These are phyloP conservation scores for Thunnus maccoyii DNA, from an alignment of 2,113 vertebrate species.

Conservation along the genomic window DNA sequence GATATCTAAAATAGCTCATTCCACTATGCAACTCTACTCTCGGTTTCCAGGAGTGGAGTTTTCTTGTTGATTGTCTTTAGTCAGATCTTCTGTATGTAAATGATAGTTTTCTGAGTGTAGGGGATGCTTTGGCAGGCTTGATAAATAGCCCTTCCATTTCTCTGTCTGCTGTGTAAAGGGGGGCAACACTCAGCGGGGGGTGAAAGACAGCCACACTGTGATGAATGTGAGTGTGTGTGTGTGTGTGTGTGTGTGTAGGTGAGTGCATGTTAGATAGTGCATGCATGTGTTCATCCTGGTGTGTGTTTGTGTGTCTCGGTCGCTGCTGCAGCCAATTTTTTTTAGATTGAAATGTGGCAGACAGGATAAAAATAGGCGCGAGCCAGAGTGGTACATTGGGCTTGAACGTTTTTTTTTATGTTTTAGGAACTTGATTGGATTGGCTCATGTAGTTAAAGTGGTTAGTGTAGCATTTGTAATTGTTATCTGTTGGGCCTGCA, in stretches of 20 bases:
- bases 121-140: slow-evolving; percentile 37
- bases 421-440: slow-evolving; percentile 24
- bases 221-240: slow-evolving; percentile 43
- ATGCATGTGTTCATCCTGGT: slow-evolving; percentile 38
- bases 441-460: neutral
- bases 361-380: slow-evolving; percentile 73
- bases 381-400: slow-evolving; percentile 28
- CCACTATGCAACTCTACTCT: neutral
- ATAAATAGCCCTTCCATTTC: slow-evolving; percentile 34
- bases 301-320: slow-evolving; percentile 42
- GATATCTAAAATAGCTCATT: neutral
- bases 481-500: slow-evolving; percentile 7
- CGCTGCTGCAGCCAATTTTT: slow-evolving; percentile 50
- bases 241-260: slow-evolving; percentile 25
- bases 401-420: slow-evolving; percentile 11
- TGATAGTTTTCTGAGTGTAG: slow-evolving; percentile 24
- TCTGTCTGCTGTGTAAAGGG: slow-evolving; percentile 48
- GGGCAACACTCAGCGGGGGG: slow-evolving; percentile 59
- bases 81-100: slow-evolving; percentile 11
- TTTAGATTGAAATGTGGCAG: slow-evolving; percentile 73
- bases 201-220: slow-evolving; percentile 50
- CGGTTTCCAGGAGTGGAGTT: neutral
- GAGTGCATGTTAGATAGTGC: slow-evolving; percentile 22
- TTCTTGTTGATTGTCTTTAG: neutral
- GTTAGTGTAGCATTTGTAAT: slow-evolving; percentile 9